These are phyloP conservation scores for Dipodomys merriami DNA, from an alignment of 2,113 vertebrate species.

Conservation along the genomic window DNA sequence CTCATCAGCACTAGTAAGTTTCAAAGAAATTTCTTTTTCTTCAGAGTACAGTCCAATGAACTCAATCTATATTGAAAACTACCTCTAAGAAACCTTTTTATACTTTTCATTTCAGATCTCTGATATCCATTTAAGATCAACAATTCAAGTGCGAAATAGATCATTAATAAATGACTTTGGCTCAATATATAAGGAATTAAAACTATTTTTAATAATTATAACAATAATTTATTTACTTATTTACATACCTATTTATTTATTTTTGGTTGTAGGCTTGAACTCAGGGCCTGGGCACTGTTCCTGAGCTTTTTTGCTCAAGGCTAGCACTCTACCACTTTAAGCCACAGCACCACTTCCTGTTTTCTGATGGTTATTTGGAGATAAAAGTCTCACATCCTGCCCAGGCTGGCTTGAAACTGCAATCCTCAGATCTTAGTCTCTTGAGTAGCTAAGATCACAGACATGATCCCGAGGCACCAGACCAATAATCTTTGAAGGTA, in stretches of 20 bases:
- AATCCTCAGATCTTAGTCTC: no score
- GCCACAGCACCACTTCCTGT: no score
- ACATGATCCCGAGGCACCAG: neutral
- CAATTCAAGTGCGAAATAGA: conserved; percentile 17
- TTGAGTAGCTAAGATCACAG: no score
- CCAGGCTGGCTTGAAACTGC: no score
- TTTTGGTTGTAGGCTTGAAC: no score
- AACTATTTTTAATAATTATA: neutral
- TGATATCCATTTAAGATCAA: neutral
- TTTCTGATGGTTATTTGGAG: no score
- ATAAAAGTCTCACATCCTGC: no score
- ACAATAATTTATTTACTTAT: no score
- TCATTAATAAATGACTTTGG: conserved; percentile 13
- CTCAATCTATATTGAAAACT: conserved; percentile 38
- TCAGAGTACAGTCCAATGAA: conserved; percentile 23
- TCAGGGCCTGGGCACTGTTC: no score
- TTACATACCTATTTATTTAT: no score
- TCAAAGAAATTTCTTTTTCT: conserved; percentile 39
- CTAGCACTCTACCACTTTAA: no score
- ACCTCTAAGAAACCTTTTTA: conserved; percentile 52
- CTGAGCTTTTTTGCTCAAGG: no score
- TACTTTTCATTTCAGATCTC: conserved; percentile 53
- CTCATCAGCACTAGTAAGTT: conserved; percentile 5
- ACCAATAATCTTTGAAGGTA: conserved; percentile 47
- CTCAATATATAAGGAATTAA: conserved; percentile 50